phyloP scores from a whole-genome alignment of 2,113 vertebrate species.

The Misgurnus mizolepis region DNA sequence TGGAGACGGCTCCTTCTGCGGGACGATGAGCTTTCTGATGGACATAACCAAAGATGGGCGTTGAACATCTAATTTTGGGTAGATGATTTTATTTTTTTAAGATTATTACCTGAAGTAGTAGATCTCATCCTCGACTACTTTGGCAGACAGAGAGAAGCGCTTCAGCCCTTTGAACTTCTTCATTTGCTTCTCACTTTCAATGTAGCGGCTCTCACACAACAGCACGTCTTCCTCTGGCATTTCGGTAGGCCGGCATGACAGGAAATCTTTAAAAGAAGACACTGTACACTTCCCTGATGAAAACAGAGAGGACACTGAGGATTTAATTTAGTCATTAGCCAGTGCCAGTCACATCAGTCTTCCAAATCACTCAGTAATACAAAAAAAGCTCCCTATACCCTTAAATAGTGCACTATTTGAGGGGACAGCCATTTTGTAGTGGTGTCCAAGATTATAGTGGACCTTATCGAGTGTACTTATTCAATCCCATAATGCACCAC shows the following conservation, averaged over 20 bases:
- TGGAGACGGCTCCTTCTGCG: constrained; percentile 96
- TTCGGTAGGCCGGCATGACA: constrained; percentile 96
- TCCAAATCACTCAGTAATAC: not conserved
- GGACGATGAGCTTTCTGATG: constrained; percentile 92
- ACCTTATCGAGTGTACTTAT: too few species aligned
- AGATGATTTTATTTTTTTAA: not conserved
- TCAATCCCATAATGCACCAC: too few species aligned
- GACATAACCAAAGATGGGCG: too few species aligned
- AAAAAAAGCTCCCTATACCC: too few species aligned
- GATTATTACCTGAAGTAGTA: constrained; percentile 92
- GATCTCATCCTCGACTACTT: constrained; percentile 97
- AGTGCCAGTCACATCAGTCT: not conserved
- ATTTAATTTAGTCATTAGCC: too few species aligned
- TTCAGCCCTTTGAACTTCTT: constrained; percentile 98
- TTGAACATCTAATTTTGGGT: too few species aligned
- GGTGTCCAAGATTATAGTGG: too few species aligned
- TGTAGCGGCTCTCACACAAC: constrained; percentile 98
- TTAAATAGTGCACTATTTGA: too few species aligned
- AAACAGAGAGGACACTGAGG: not conserved
- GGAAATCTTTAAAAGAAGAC: constrained; percentile 95
- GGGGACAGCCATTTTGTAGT: too few species aligned
- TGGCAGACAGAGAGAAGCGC: constrained; percentile 94
- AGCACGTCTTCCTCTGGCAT: constrained; percentile 92
- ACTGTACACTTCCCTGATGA: constrained; percentile 90
- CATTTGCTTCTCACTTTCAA: constrained; percentile 97